Evolutionary conservation across 1,140 invertebrate genomes (phyloP).

Genomic region (Calosoma granatense): DNA sequence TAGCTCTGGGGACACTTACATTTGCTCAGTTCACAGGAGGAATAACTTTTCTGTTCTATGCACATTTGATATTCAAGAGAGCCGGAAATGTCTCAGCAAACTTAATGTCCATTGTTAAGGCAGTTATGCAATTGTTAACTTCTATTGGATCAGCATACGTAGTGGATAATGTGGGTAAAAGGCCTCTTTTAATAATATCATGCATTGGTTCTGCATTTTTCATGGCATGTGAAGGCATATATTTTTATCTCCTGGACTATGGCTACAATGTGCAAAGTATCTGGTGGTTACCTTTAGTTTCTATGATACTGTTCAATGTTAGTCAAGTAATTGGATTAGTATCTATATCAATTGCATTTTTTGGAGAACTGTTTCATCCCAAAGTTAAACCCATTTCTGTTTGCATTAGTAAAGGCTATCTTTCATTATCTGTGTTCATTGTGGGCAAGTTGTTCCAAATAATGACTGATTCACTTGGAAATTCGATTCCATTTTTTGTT

Average conservation of each 20-base stretch:
- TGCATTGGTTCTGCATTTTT: background rate
- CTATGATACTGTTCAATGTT: background rate
- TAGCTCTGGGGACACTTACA: background rate
- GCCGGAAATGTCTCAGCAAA: background rate
- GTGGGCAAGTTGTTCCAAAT: constrained; percentile 2
- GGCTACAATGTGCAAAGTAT: background rate
- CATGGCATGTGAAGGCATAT: background rate
- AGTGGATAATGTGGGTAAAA: background rate
- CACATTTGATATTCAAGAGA: background rate
- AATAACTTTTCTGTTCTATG: background rate
- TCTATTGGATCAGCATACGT: background rate
- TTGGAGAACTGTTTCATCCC: background rate
- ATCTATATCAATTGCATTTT: background rate
- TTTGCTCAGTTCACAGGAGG: constrained; percentile 1
- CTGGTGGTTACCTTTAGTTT: background rate
- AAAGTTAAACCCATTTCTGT: background rate
- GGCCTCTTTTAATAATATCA: background rate
- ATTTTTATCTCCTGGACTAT: background rate
- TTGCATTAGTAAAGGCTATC: background rate
- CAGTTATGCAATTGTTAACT: background rate
- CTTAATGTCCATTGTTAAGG: background rate
- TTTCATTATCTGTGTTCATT: background rate
- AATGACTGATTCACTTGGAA: constrained; percentile 5
- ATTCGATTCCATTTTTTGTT: background rate
- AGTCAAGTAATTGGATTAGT: background rate